These are phyloP conservation scores for Lepus europaeus DNA, from an alignment of 2,113 vertebrate species.

Conservation along the genomic window DNA sequence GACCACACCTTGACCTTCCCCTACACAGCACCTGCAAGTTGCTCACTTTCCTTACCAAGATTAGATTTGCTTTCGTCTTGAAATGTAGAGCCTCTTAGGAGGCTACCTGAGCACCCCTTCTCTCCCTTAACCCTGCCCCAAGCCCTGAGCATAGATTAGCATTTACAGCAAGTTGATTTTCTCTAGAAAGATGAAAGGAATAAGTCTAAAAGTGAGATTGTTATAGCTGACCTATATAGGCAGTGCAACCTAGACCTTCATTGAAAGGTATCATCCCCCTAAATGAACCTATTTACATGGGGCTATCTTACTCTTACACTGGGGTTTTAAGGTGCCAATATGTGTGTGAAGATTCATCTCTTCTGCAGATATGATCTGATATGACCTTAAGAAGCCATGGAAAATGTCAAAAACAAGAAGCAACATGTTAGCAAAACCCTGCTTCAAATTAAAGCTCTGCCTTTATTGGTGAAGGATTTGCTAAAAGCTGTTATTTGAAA, in stretches of 20 bases:
- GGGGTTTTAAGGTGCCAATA: neutral
- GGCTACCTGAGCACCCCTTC: neutral
- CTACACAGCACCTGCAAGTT: neutral
- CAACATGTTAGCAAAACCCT: slow-evolving; percentile 80
- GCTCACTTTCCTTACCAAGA: neutral
- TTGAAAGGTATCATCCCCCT: neutral
- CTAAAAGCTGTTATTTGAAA: slow-evolving; percentile 88
- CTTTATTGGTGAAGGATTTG: slow-evolving; percentile 85
- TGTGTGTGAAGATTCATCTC: neutral
- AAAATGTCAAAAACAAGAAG: slow-evolving; percentile 84
- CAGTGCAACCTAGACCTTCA: neutral
- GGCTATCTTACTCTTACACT: neutral
- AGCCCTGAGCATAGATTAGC: neutral
- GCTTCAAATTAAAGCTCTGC: slow-evolving; percentile 85
- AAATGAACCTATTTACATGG: rapidly evolving
- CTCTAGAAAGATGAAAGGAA: neutral
- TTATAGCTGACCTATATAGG: neutral
- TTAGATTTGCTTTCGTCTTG: neutral
- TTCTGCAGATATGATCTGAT: slow-evolving; percentile 61
- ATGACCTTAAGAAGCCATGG: slow-evolving; percentile 73
- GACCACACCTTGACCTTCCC: neutral
- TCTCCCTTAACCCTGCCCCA: neutral
- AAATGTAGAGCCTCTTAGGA: neutral
- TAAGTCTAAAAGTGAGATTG: neutral
- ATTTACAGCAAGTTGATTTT: neutral